phyloP scores from a whole-genome alignment of 2,113 vertebrate species.

The Pionites leucogaster region DNA sequence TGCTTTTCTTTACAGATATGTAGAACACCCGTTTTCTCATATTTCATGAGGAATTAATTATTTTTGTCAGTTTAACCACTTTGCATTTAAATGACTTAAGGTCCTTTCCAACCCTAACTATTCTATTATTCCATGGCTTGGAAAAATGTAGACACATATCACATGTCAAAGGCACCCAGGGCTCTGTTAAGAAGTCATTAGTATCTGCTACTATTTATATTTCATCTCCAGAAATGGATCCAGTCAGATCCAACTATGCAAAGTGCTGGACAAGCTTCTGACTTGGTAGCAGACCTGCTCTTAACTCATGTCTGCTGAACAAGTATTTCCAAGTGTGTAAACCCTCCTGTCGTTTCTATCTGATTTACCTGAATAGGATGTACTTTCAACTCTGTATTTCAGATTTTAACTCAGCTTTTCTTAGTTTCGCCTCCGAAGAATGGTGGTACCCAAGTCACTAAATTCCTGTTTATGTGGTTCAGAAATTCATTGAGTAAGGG shows the following conservation, averaged over 20 bases:
- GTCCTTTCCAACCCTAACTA: not conserved
- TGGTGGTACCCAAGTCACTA: accelerated
- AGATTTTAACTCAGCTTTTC: not conserved
- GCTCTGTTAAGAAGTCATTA: not conserved
- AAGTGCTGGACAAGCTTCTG: not conserved
- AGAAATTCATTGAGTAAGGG: not conserved
- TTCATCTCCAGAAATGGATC: not conserved
- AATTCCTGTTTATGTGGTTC: not conserved
- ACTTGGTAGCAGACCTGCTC: not conserved
- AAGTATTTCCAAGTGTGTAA: not conserved
- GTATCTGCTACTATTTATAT: not conserved
- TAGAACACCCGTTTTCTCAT: not conserved
- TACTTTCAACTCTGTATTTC: not conserved
- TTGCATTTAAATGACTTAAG: not conserved
- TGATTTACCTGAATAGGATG: not conserved
- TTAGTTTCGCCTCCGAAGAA: not conserved
- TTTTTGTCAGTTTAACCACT: not conserved
- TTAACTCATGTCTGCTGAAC: not conserved
- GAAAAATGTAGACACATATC: not conserved
- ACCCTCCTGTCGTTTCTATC: not conserved
- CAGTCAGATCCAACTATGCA: not conserved
- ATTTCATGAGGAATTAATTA: not conserved
- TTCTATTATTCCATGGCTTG: not conserved
- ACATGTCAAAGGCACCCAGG: not conserved
- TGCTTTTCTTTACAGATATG: not conserved